phyloP scores from a whole-genome alignment of 2,888 invertebrate species.

The Cheilosia vulpina region DNA sequence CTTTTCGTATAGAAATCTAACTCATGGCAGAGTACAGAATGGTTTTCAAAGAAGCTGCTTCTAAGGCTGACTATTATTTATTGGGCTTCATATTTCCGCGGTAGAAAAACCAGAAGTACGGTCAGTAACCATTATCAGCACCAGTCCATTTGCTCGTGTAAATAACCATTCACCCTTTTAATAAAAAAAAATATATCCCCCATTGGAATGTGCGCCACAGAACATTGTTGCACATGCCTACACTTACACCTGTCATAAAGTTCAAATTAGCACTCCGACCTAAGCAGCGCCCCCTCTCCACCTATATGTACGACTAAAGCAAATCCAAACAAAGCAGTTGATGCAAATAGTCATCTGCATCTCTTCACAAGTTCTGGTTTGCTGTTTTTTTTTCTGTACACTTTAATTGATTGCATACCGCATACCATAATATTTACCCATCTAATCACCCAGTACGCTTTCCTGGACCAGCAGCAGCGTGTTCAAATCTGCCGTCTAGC shows the following conservation, averaged over 20 bases:
- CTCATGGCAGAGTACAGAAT: too few species aligned
- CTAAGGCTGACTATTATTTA: too few species aligned
- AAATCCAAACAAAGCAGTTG: constrained; percentile 13
- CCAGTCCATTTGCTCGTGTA: not conserved
- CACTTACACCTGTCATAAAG: constrained; percentile 25
- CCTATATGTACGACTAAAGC: not conserved
- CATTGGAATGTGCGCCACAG: not conserved
- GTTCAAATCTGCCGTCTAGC: constrained; percentile 25
- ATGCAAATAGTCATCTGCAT: constrained; percentile 23
- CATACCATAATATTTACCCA: constrained; percentile 65
- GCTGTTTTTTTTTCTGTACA: constrained; percentile 32
- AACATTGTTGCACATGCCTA: constrained; percentile 11
- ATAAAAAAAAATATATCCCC: too few species aligned
- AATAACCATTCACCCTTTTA: not conserved
- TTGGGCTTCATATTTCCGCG: too few species aligned
- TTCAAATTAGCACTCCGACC: constrained; percentile 33
- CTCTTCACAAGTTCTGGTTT: constrained; percentile 17
- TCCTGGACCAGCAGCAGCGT: constrained; percentile 17
- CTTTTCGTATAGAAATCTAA: too few species aligned
- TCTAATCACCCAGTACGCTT: constrained; percentile 64
- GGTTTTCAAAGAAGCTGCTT: too few species aligned
- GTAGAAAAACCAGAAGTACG: too few species aligned
- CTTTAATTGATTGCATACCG: constrained; percentile 65
- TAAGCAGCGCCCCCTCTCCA: not conserved
- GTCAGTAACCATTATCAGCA: too few species aligned